These are phyloP conservation scores for Rhagonycha fulva DNA, from an alignment of 2,888 invertebrate genomes.

Conservation along the genomic window DNA sequence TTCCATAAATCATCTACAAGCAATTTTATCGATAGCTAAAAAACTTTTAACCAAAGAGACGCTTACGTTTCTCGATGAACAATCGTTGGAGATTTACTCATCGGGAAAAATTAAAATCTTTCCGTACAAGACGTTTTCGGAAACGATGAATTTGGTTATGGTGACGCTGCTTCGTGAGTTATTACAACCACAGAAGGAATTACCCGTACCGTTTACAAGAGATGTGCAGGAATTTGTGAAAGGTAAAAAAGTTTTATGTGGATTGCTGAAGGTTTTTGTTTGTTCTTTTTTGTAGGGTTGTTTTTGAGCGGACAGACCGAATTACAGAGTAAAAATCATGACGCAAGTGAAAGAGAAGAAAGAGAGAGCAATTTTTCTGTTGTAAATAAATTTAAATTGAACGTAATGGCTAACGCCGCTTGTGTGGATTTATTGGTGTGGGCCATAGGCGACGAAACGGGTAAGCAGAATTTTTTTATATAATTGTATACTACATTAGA, in stretches of 20 bases:
- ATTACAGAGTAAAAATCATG: slow-evolving; percentile 83
- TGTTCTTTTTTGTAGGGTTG: slow-evolving; percentile 59
- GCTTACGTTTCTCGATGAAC: slow-evolving; percentile 76
- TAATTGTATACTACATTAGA: not conserved
- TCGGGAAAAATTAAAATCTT: slow-evolving; percentile 74
- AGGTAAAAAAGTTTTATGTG: slow-evolving; percentile 36
- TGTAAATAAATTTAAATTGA: slow-evolving; percentile 90
- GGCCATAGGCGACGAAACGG: slow-evolving; percentile 96
- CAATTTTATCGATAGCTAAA: slow-evolving; percentile 79
- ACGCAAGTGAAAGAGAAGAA: slow-evolving; percentile 82
- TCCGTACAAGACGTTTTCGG: slow-evolving; percentile 93
- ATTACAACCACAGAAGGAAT: slow-evolving; percentile 85
- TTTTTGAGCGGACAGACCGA: slow-evolving; percentile 94
- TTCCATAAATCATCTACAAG: slow-evolving; percentile 78
- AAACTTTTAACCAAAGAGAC: slow-evolving; percentile 84
- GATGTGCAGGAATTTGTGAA: slow-evolving; percentile 74
- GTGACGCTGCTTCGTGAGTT: slow-evolving; percentile 90
- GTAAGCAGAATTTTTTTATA: slow-evolving; percentile 58
- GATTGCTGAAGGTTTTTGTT: not conserved
- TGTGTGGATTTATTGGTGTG: slow-evolving; percentile 97
- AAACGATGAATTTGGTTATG: slow-evolving; percentile 91
- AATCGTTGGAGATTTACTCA: slow-evolving; percentile 78
- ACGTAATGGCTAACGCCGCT: slow-evolving; percentile 95
- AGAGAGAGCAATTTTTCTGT: slow-evolving; percentile 78
- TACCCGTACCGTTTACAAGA: slow-evolving; percentile 87